Evolutionary conservation across 2,113 vertebrate species (phyloP), one percentile per base, ranked within the genome.

Genomic region (Lynx canadensis): DNA sequence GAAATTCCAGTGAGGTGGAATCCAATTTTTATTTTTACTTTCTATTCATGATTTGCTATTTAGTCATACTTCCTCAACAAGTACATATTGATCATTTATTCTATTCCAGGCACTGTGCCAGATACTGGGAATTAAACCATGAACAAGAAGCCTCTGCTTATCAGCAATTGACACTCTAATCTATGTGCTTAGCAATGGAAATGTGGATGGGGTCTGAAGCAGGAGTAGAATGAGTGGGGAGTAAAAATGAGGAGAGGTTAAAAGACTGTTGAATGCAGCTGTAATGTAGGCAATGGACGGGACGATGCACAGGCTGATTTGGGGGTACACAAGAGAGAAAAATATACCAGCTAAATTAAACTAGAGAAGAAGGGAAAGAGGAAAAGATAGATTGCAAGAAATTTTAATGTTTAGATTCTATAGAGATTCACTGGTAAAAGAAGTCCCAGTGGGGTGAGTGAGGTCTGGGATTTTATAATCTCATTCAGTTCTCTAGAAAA

Each of bases 21-120:
- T 96, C 31, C 38, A 92, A 55, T 88, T 95, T 95, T 94, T 73
- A 52, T 90, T 84, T 84, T 94, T 82, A 63, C 52, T 95, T 96
- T 85, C 76, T 89, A 57, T 96, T 73, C 23, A 14, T 80, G 74
- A 78, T 48, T 91, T 52, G 55, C n/a, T 88, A 31, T 81, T 94
- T 79, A 90, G 38, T 79, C 31, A 71, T 52, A 68, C 33, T 96
- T 97, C 50, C 45, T 97, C 31, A 76, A 13, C 4, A 68, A 38
- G 45, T 71, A 66, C 33, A 45, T 63, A 23, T 15, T 33, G 33
- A 33, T 73, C 87, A 68, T 25, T 89, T 52, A 55, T 5, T 93
- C 41, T 80, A n/a, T 55, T 71, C 15, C 3, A 80, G 78, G n/a
- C 19, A 3, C 31, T 60, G 4, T 63, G 71, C 68, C 66, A 78